Evolutionary conservation across 2,888 invertebrate genomes (phyloP).

Genomic region (Melikaiella ostensackeni): DNA sequence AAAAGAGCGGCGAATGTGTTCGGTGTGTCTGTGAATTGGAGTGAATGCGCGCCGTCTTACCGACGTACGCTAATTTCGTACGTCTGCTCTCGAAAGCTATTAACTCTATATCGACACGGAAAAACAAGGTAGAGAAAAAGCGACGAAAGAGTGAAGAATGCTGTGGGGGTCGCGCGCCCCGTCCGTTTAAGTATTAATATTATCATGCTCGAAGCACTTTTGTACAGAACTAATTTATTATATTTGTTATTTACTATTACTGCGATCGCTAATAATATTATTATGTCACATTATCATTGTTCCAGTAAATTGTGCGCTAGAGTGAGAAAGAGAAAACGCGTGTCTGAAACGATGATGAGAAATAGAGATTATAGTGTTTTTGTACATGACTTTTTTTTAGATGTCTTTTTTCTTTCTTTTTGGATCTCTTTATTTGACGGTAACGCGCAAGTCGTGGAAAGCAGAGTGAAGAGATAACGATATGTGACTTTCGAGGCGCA

Average conservation of each 20-base stretch:
- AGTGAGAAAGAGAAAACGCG: constrained; percentile 23
- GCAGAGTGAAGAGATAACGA: constrained; percentile 32
- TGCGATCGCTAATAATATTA: constrained; percentile 65
- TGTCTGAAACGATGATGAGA: constrained; percentile 15
- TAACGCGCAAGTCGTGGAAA: constrained; percentile 38
- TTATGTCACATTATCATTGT: constrained; percentile 69
- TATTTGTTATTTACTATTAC: constrained; percentile 75
- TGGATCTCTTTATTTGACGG: constrained; percentile 32
- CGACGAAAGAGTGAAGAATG: constrained; percentile 56
- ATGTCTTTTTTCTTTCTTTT: constrained; percentile 42
- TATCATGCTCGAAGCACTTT: constrained; percentile 72
- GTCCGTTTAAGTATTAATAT: constrained; percentile 71
- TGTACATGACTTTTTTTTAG: constrained; percentile 49
- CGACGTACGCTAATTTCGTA: constrained; percentile 32
- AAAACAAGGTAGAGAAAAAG: constrained; percentile 42
- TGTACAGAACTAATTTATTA: constrained; percentile 78
- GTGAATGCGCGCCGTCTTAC: constrained; percentile 37
- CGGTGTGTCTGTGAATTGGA: constrained; percentile 34
- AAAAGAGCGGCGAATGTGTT: constrained; percentile 40
- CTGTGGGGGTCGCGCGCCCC: constrained; percentile 64
- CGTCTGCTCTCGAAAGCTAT: constrained; percentile 38
- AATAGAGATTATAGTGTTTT: constrained; percentile 35
- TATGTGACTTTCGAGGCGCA: constrained; percentile 31
- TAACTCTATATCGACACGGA: constrained; percentile 13
- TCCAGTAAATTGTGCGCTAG: constrained; percentile 60